Evolutionary conservation across 2,888 invertebrate species (phyloP), one percentile per base, ranked within the genome.

Genomic region (Lasioglossum figueresi): DNA sequence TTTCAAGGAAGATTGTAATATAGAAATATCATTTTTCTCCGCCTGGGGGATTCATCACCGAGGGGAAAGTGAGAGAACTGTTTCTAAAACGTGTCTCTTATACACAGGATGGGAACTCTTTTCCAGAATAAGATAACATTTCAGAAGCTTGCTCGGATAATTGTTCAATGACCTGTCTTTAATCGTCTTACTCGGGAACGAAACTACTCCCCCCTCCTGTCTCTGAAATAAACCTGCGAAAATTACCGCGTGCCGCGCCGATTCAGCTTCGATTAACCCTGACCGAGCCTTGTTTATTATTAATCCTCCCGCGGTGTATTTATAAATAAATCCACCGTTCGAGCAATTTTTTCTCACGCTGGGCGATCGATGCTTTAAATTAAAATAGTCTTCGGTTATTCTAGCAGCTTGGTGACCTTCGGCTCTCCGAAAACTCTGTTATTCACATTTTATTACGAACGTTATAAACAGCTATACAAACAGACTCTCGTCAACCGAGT

Each of bases 401-500:
- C 76, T 80, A 83, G 48, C 23, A 27, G 82, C 79, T 73, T 82
- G 52, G 79, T 82, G 63, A 79, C 81, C 72, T 82, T 82, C 75
- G 52, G 19, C 8, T 34, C 34, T 23, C 23, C 8, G 31, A 40
- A 34, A 34, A 27, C 66, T 8, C 66, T 8, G 23, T 6, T 63
- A 6, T 2, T 31, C 31, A 5, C 4, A 14, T 31, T 16, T 31
- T 63, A 14, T 14, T 27, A 6, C 1, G 5, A 27, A 31, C 6
- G 6, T 16, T 16, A 6, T 16, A 6, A 27, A 31, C 10, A 23
- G 5, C 19, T 6, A 19, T 48, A n/a, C n/a, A 52, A 52, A 23
- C 23, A n/a, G 2, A 8, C 52, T 23, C 23, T n/a, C 52, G 52
- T 3, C 10, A 52, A 52, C 23, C 10, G n/a, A 52, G 23, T 10